Evolutionary conservation across 2,797 vertebrate genomes (phyloP), one percentile per base, ranked within the genome.

Genomic region (Poeciliopsis presidionis): DNA sequence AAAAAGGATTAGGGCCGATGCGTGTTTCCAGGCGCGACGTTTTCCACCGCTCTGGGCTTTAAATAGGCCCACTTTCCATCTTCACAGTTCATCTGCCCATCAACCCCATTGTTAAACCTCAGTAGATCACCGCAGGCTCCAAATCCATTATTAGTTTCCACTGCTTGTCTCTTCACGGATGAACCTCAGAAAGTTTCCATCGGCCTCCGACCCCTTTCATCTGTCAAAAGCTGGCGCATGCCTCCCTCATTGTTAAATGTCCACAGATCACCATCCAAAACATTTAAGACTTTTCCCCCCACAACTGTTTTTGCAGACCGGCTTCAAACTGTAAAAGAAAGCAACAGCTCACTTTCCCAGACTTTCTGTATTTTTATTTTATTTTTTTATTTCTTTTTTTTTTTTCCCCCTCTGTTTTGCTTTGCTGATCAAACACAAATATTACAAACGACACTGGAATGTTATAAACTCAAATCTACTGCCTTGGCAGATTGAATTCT

Each of bases 31-130:
- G 84, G 80, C 82, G 75, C 79, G 86, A 92, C 85, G 82, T 85
- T 93, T 93, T 93, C 92, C 89, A 79, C 85, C 80, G 84, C 81
- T 76, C 75, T 1, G n/a, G 70, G 78, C 92, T 94, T 94, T 93
- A 94, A 94, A 94, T 94, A 94, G 93, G 86, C 72, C 57, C 77
- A 41, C 75, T 94, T 93, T 92, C 92, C 94, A 93, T 92, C 88
- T 92, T 91, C 88, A 92, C 86, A 90, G 90, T 93, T 91, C 91
- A 90, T 92, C 90, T 92, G 90, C 89, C 87, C 90, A 86, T 86
- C 90, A 86, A 93, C 87, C 80, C 91, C 84, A 92, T 93, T 93
- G 90, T 94, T 93, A 93, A 92, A 94, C 88, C 90, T 87, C 84
- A 75, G 85, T 87, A 90, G 91, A 92, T 92, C 88, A 87, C 84